Base-by-base conservation (phyloP, 2,888 invertebrate species). In the Rhaphigaster nebulosa region DNA sequence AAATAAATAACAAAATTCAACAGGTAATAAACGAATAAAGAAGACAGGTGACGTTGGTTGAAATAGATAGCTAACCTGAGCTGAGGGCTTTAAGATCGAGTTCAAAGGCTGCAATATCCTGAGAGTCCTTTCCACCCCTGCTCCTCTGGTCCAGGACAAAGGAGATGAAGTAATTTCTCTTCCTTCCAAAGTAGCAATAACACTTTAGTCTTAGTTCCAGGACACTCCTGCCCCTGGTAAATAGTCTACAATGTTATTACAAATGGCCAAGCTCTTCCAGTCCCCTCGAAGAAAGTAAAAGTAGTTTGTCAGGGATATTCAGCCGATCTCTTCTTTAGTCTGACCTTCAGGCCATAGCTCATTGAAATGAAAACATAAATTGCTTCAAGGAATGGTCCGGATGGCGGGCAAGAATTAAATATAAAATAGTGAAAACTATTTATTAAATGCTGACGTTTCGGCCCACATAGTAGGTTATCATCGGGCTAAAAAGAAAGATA, bases 31-130 rank as follows among this genome's bases (percentile, higher is more conserved):
- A n/a, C 26, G 6, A 56, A 56, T 56, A 56, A n/a, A 12, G n/a
- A n/a, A n/a, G n/a, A 60, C n/a, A 60, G n/a, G 60, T 60, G 60
- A 23, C 23, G 5, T 8, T n/a, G 60, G 3, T 0, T n/a, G 29
- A 34, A 60, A 12, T 0, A 0, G 65, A 65, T 65, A 65, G 29
- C 65, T 65, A 29, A 65, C 65, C 65, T 65, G 15, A 29, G 65
- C 65, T n/a, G n/a, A n/a, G n/a, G n/a, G n/a, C 29, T n/a, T 29
- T 29, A n/a, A 60, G n/a, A 1, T 65, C 29, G 12, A 29, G 60
- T 65, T 65, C 65, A 65, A 65, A 65, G 65, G 65, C 65, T 29
- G 65, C 65, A 65, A 65, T 65, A 65, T 65, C 65, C 65, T 65
- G 65, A 65, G 65, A 65, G 65, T 13, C 13, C 29, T n/a, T n/a